Conservation (phyloP, 1,140 invertebrate genomes). For the Micrasema minimum region DNA sequence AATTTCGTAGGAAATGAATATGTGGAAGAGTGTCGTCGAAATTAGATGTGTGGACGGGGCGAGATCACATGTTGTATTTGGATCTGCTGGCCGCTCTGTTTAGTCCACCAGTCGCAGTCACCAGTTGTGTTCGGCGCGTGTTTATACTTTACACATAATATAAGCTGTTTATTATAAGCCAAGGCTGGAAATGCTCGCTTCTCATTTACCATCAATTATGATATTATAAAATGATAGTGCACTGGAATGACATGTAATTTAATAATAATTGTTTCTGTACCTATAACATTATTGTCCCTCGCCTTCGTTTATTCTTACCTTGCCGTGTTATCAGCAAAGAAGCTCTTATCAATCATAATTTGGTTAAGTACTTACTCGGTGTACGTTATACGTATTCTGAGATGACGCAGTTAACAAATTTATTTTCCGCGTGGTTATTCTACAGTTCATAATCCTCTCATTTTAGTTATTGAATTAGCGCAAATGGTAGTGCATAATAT, state of each 20-base stretch:
- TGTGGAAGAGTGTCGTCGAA: constrained; percentile 16
- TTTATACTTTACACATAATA: constrained; percentile 19
- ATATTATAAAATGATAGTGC: too few species aligned
- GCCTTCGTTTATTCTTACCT: constrained; percentile 16
- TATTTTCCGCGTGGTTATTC: constrained; percentile 6
- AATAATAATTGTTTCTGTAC: too few species aligned
- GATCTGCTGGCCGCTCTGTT: too few species aligned
- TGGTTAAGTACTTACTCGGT: background rate
- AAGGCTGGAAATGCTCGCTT: constrained; percentile 5
- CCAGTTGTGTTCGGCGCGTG: constrained; percentile 14
- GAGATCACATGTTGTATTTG: constrained; percentile 27
- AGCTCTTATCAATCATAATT: constrained; percentile 21
- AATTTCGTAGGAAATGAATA: constrained; percentile 17
- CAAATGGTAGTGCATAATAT: background rate
- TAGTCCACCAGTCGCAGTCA: background rate
- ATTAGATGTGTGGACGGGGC: constrained; percentile 25
- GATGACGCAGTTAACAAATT: constrained; percentile 23
- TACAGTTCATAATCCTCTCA: too few species aligned
- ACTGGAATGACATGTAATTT: too few species aligned
- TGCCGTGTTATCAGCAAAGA: constrained; percentile 17
- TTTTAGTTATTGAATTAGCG: too few species aligned
- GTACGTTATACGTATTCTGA: background rate
- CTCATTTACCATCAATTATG: background rate
- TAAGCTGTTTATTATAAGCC: constrained; percentile 32
- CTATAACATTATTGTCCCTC: background rate